Conservation (phyloP, 2,888 invertebrate species). For the Cephus sareptanus region DNA sequence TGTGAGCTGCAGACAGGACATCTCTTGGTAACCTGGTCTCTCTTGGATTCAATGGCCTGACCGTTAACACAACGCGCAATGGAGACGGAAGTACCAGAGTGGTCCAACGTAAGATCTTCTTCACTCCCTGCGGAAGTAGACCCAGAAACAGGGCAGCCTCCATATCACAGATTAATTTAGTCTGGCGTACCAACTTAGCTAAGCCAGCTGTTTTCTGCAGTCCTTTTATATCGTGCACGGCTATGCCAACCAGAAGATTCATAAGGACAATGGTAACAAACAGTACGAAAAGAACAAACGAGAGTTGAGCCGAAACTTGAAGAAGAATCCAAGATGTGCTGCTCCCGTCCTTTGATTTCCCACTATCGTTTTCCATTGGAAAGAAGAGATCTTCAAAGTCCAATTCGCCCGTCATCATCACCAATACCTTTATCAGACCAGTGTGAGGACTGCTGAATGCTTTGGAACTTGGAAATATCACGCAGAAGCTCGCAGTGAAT, state of each 20-base stretch:
- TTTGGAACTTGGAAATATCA: constrained; percentile 85
- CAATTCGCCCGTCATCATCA: constrained; percentile 91
- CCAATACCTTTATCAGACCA: constrained; percentile 85
- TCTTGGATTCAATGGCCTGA: constrained; percentile 85
- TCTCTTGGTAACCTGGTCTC: constrained; percentile 84
- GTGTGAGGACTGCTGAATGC: constrained; percentile 87
- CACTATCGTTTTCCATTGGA: constrained; percentile 75
- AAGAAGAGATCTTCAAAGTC: constrained; percentile 78
- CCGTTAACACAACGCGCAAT: constrained; percentile 83
- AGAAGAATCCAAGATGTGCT: constrained; percentile 70
- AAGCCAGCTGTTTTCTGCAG: constrained; percentile 86
- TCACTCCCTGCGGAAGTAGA: constrained; percentile 79
- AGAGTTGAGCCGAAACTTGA: constrained; percentile 84
- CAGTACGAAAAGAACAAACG: constrained; percentile 82
- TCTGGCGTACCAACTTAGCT: constrained; percentile 85
- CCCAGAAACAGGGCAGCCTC: constrained; percentile 85
- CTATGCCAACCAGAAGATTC: constrained; percentile 88
- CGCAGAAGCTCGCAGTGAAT: constrained; percentile 89
- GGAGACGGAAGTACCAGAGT: constrained; percentile 85
- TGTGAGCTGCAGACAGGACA: constrained; percentile 83
- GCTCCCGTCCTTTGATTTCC: constrained; percentile 66
- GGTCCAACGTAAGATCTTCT: constrained; percentile 81
- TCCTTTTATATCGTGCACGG: constrained; percentile 89
- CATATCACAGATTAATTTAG: constrained; percentile 87
- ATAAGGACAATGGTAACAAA: constrained; percentile 88